Conservation (phyloP, 2,888 invertebrate genomes). For the Ormia ochracea region DNA sequence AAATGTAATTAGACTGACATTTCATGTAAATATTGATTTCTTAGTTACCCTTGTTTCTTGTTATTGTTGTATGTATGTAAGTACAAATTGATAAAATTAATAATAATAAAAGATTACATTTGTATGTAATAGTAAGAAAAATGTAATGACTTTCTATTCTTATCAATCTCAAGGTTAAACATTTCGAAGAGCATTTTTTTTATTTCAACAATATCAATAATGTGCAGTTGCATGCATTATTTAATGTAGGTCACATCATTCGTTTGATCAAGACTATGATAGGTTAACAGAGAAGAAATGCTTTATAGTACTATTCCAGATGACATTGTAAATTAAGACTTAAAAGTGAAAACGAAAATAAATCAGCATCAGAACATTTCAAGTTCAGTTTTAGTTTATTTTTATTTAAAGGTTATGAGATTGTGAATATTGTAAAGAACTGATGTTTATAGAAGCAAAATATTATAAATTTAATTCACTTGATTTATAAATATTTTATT, state of each 20-base stretch:
- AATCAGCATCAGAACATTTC: no score
- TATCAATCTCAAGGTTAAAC: background rate
- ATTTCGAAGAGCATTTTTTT: background rate
- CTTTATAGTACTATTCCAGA: background rate
- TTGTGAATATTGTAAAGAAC: no score
- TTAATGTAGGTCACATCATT: background rate
- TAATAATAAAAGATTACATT: no score
- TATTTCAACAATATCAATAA: background rate
- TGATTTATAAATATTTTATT: no score
- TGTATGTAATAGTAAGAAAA: background rate
- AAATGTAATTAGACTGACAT: slow-evolving; percentile 73
- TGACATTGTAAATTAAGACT: no score
- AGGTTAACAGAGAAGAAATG: no score
- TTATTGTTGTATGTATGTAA: slow-evolving; percentile 12
- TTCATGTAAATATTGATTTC: slow-evolving; percentile 27
- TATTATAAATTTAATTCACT: no score
- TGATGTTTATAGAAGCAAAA: no score
- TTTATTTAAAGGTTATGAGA: no score
- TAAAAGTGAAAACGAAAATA: no score
- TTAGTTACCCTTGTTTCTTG: background rate
- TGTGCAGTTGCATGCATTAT: background rate
- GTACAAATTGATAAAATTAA: slow-evolving; percentile 17
- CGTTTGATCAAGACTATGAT: no score
- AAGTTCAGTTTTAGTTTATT: no score
- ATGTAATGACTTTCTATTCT: background rate